Conservation (phyloP, 37 sponge, comb jelly and placozoan species). For the Ianthella basta region DNA sequence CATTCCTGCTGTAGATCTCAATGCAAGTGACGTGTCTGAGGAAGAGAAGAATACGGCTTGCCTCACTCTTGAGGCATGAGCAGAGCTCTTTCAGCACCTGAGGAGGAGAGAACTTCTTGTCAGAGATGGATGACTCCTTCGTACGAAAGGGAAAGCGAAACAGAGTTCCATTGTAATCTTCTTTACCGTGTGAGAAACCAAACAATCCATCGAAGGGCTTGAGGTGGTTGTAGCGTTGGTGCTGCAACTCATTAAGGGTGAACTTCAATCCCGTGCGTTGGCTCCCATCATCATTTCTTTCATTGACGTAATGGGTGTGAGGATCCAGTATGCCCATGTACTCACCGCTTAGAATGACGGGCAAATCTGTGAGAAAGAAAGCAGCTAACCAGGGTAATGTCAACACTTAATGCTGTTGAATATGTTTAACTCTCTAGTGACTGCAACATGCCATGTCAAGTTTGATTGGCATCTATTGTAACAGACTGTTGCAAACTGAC, state of each 20-base stretch:
- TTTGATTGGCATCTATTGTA: no score
- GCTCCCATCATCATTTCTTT: slow-evolving; percentile 5
- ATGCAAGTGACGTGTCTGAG: slow-evolving; percentile 55
- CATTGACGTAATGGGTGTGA: slow-evolving; percentile 16
- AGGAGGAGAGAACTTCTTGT: slow-evolving; percentile 17
- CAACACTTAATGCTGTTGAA: no score
- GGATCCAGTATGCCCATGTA: slow-evolving; percentile 66
- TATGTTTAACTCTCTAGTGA: no score
- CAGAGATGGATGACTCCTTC: slow-evolving; percentile 41
- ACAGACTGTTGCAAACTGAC: no score
- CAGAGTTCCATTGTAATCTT: slow-evolving; percentile 55
- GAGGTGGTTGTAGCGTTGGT: slow-evolving; percentile 25
- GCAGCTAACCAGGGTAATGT: no score
- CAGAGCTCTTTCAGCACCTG: slow-evolving; percentile 42
- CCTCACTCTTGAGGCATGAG: slow-evolving; percentile 39
- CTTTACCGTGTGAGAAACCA: neutral
- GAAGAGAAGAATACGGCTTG: slow-evolving; percentile 58
- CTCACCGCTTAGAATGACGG: slow-evolving; percentile 57
- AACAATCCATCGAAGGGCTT: slow-evolving; percentile 48
- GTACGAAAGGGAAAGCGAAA: slow-evolving; percentile 80
- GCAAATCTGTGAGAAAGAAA: slow-evolving; percentile 52
- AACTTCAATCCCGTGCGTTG: neutral
- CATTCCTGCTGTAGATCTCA: slow-evolving; percentile 22
- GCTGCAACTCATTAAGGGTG: slow-evolving; percentile 18
- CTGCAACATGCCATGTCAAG: no score